These are phyloP conservation scores for Melanocharis versteri DNA, from an alignment of 2,113 vertebrate genomes.

Conservation along the genomic window DNA sequence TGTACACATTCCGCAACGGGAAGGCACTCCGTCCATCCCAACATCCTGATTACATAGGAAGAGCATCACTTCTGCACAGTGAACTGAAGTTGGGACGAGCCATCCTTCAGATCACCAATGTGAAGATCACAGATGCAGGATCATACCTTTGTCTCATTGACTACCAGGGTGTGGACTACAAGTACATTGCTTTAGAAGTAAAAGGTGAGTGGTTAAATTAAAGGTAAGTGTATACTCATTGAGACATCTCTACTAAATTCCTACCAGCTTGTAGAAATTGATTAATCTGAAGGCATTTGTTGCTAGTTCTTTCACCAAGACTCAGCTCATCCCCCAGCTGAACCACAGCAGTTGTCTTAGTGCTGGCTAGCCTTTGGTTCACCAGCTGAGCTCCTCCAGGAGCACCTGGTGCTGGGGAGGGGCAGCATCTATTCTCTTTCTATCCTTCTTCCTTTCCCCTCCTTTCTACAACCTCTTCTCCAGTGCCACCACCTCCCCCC, in stretches of 20 bases:
- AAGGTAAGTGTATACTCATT: neutral
- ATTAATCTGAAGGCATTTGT: neutral
- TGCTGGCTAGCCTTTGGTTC: neutral
- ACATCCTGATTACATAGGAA: constrained; percentile 31
- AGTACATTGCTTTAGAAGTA: constrained; percentile 77
- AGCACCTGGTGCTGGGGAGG: neutral
- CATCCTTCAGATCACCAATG: constrained; percentile 69
- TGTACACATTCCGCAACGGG: constrained; percentile 61
- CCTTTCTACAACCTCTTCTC: neutral
- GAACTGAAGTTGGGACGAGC: constrained; percentile 72
- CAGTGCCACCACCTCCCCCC: neutral
- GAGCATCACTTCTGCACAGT: constrained; percentile 68
- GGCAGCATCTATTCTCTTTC: neutral
- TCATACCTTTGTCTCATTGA: constrained; percentile 79
- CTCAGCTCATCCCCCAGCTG: neutral
- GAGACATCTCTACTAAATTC: neutral
- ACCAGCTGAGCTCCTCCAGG: neutral
- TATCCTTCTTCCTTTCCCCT: neutral
- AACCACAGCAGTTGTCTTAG: neutral
- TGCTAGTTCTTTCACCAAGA: neutral
- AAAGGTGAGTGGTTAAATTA: constrained; percentile 72
- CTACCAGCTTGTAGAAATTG: neutral
- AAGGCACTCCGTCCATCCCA: neutral
- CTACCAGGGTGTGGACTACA: constrained; percentile 76
- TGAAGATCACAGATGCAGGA: constrained; percentile 78